Evolutionary conservation across 2,888 invertebrate genomes (phyloP), one percentile per base, ranked within the genome.

Genomic region (Amblyjoppa proteus): DNA sequence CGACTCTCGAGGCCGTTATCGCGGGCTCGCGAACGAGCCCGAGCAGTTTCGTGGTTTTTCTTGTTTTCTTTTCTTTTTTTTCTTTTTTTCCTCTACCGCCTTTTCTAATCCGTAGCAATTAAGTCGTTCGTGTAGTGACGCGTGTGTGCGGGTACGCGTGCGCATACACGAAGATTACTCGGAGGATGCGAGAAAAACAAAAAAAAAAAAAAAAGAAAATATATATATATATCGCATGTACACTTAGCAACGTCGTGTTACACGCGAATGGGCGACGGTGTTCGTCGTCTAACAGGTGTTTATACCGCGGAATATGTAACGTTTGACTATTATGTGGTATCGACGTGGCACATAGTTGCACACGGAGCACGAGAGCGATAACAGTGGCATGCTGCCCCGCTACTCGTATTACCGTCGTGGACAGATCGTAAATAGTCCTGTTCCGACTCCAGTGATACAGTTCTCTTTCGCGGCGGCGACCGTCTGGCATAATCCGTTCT

Each of bases 71-170:
- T 41, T n/a, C n/a, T 41, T 5, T 41, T 41, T 38, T 5, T n/a
- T 73, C 51, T n/a, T 53, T 25, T 16, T 13, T 25, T 58, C 64
- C n/a, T 41, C 53, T 31, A 81, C 81, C 81, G 34, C 41, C 56
- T 69, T 68, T 75, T 78, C 78, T 81, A 85, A 81, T 85, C 78
- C 74, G 41, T 41, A 38, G 73, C 81, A 78, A 81, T 81, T 81
- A 84, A 70, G 69, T 56, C 41, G 80, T 73, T 74, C 73, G 66
- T 41, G 68, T 20, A 41, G 4, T 25, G n/a, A 68, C 66, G 73
- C 38, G 64, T 58, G 45, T 68, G 38, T 13, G 38, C 31, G 6
- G n/a, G 64, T 6, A 5, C 13, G 31, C 16, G 20, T 25, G 11
- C 28, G 16, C 2, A 64, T 34, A 34, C 31, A 25, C 53, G 68